Base-by-base conservation (phyloP, 1,140 invertebrate species). In the Zaprionus capensis region DNA sequence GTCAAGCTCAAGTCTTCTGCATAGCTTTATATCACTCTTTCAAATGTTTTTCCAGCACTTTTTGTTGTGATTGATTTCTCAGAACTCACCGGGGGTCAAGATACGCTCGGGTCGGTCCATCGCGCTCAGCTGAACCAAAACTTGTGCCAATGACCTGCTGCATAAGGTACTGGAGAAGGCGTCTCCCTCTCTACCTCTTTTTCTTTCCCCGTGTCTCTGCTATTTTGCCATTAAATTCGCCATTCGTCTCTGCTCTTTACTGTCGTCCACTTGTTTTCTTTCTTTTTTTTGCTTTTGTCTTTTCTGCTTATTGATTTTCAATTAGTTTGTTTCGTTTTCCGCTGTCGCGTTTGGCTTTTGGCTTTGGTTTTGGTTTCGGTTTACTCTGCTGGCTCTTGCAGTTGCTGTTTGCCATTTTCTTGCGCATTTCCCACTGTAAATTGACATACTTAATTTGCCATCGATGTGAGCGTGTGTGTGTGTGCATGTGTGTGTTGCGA, bases 381-480 rank as follows among this genome's bases (percentile, higher is more conserved):
- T 15, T 41, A 6, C 38, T n/a, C 15, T 41, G 38, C 34, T 71
- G 78, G 69, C 64, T 82, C 59, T 78, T 63, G 24, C 71, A 79
- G 66, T 71, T 61, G 46, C 53, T 66, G 22, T 68, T 71, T 61
- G 55, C 31, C 51, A 65, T 53, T 69, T 77, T 71, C 61, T 66
- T 64, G 57, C 51, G 64, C 79, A 65, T 64, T 81, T 87, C 59
- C 77, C 80, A 57, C 77, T 71, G 63, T 58, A 71, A 85, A 82
- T 80, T 90, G 85, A 90, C 85, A 82, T 82, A 88, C 85, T 88
- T 88, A 79, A 90, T 88, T 85, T 79, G 67, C 81, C 76, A 81
- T 79, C 69, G 84, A 77, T 62, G 67, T 51, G 56, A 31, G 76
- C 71, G 63, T 41, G 41, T 14, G 66, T 58, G 61, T 44, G 51